Percentiles rank a stretch among this genome's conserved stretches.
phyloP scores from a whole-genome alignment of 2,797 vertebrate genomes.

The Erithacus rubecula region DNA sequence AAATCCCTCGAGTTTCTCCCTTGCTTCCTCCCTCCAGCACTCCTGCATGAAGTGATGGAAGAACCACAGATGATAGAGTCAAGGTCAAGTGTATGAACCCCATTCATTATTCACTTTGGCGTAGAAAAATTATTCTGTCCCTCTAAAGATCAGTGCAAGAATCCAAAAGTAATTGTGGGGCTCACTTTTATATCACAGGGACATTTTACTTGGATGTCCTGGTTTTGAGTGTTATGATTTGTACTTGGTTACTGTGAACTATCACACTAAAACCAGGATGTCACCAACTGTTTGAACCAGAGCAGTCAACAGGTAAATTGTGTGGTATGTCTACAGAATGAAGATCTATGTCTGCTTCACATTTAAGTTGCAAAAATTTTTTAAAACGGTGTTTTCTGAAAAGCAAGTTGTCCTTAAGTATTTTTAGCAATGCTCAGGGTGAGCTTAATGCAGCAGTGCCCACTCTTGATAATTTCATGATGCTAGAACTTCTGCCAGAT shows the following conservation, averaged over 20 bases:
- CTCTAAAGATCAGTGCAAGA: not conserved
- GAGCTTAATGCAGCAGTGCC: not conserved
- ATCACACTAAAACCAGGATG: not conserved
- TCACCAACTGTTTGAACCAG: not conserved
- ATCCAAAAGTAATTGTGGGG: not conserved
- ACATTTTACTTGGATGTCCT: not conserved
- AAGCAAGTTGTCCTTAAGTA: not conserved
- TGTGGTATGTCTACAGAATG: not conserved
- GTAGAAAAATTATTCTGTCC: not conserved
- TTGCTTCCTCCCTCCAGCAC: not conserved
- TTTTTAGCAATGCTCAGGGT: not conserved
- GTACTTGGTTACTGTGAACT: not conserved
- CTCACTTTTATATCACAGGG: not conserved
- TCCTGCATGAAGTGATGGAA: not conserved
- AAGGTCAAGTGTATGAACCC: not conserved
- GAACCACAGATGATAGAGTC: not conserved
- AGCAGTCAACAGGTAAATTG: not conserved
- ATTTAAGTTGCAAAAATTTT: not conserved
- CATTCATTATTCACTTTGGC: not conserved
- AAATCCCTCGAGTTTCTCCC: not conserved
- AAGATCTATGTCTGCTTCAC: not conserved
- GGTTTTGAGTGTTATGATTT: not conserved
- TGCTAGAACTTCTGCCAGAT: not conserved
- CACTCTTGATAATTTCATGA: not conserved
- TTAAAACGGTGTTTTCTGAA: not conserved